Evolutionary conservation across 2,113 vertebrate genomes (phyloP).

Genomic region (Xiphophorus hellerii): DNA sequence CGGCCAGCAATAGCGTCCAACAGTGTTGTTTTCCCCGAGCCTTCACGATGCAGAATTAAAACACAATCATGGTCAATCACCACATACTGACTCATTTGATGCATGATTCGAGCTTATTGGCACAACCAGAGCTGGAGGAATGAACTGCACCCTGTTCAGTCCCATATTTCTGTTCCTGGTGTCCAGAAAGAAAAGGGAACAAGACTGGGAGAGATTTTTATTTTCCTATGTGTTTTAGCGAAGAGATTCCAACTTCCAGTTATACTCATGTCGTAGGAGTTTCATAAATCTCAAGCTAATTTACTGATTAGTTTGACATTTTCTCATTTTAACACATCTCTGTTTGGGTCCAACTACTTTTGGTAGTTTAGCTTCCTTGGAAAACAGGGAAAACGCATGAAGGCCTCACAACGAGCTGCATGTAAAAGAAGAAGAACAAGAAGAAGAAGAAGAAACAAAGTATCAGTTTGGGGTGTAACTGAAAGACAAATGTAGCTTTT

Average conservation of each 20-base stretch:
- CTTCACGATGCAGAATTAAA: constrained; percentile 63
- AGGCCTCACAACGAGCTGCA: background rate
- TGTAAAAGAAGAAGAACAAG: background rate
- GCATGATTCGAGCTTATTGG: too few relatives aligned
- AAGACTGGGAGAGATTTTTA: too few relatives aligned
- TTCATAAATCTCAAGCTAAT: background rate
- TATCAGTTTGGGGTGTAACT: too few relatives aligned
- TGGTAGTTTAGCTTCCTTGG: background rate
- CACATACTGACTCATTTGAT: background rate
- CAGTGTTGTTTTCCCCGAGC: constrained; percentile 94
- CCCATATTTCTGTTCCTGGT: background rate
- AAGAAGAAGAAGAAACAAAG: background rate
- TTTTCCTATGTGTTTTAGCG: background rate
- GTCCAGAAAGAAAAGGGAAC: too few relatives aligned
- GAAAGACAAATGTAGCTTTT: background rate
- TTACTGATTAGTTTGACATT: background rate
- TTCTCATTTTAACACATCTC: background rate
- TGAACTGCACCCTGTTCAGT: background rate
- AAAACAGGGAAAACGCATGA: background rate
- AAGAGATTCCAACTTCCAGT: background rate
- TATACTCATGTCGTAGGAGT: background rate
- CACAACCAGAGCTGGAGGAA: background rate
- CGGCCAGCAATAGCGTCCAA: constrained; percentile 90
- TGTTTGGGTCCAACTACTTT: background rate
- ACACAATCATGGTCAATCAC: background rate